A percentile compares a stretch with the other conserved stretches of the same genome.
Conservation (phyloP, 2,113 vertebrate species). For the Brachionichthys hirsutus region DNA sequence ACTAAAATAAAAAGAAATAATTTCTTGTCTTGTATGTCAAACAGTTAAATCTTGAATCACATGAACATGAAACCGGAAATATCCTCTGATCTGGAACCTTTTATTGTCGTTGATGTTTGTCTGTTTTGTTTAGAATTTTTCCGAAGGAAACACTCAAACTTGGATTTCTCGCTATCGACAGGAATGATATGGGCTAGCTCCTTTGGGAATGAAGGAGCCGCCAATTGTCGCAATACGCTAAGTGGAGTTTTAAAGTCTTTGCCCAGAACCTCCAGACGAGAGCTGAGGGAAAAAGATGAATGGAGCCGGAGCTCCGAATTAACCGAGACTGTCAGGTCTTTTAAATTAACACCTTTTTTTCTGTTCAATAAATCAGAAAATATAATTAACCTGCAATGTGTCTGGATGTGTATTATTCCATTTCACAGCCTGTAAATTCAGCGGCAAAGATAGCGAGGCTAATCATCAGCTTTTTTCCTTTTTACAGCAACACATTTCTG, state of each 20-base stretch:
- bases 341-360: slow-evolving; percentile 49
- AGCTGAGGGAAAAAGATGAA: slow-evolving; percentile 23
- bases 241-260: slow-evolving; percentile 7
- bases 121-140: too few relatives aligned
- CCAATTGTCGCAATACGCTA: background rate
- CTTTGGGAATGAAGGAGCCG: slow-evolving; percentile 4
- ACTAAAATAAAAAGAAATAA: too few relatives aligned
- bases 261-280: slow-evolving; percentile 33
- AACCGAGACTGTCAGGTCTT: slow-evolving; percentile 26
- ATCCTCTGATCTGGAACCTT: too few relatives aligned
- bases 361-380: slow-evolving; percentile 52
- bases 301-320: slow-evolving; percentile 13
- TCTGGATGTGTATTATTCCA: slow-evolving; percentile 21
- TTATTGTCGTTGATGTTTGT: too few relatives aligned
- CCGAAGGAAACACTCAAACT: background rate
- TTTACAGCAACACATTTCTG: background rate
- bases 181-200: background rate
- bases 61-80: too few relatives aligned
- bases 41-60: too few relatives aligned
- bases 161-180: background rate
- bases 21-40: too few relatives aligned
- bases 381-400: slow-evolving; percentile 32
- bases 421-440: slow-evolving; percentile 10
- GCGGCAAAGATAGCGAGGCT: background rate
- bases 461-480: slow-evolving; percentile 15